Evolutionary conservation across 2,888 invertebrate genomes (phyloP).

Genomic region (Apomyelois bistriatella): DNA sequence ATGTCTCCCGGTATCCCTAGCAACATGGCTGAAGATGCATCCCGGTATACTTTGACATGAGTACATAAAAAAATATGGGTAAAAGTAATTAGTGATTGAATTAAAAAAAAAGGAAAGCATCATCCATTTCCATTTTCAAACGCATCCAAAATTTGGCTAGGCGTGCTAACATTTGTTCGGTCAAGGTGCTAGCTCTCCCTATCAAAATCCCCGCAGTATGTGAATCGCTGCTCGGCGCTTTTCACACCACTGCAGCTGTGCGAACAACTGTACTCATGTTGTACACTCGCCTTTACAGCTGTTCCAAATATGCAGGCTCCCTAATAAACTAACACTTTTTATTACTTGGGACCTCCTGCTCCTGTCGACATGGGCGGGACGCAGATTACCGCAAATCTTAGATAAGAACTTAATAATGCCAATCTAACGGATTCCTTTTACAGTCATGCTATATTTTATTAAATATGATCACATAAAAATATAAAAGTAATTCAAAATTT

Average conservation of each 20-base stretch:
- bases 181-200: slow-evolving; percentile 57
- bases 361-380: slow-evolving; percentile 32
- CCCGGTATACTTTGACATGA: too few species aligned
- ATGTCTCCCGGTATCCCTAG: too few species aligned
- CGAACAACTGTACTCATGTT: slow-evolving; percentile 10
- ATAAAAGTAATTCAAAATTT: too few species aligned
- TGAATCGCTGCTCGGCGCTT: slow-evolving; percentile 60
- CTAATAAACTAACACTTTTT: slow-evolving; percentile 74
- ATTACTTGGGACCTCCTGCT: slow-evolving; percentile 39
- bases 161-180: slow-evolving; percentile 28
- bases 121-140: not conserved
- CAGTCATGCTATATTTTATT: too few species aligned
- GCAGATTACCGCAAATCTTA: slow-evolving; percentile 29
- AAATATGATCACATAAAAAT: too few species aligned
- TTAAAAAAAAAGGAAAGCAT: too few species aligned
- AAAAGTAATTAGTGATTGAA: too few species aligned
- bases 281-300: slow-evolving; percentile 52
- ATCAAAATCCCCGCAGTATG: slow-evolving; percentile 54
- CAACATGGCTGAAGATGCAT: too few species aligned
- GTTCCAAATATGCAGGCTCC: slow-evolving; percentile 72
- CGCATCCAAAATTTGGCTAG: not conserved
- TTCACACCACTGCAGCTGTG: slow-evolving; percentile 74
- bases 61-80: too few species aligned
- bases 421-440: not conserved
- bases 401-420: not conserved